These are phyloP conservation scores for Koerneria pararmatus DNA, from an alignment of 2,888 invertebrate species.

Conservation along the genomic window DNA sequence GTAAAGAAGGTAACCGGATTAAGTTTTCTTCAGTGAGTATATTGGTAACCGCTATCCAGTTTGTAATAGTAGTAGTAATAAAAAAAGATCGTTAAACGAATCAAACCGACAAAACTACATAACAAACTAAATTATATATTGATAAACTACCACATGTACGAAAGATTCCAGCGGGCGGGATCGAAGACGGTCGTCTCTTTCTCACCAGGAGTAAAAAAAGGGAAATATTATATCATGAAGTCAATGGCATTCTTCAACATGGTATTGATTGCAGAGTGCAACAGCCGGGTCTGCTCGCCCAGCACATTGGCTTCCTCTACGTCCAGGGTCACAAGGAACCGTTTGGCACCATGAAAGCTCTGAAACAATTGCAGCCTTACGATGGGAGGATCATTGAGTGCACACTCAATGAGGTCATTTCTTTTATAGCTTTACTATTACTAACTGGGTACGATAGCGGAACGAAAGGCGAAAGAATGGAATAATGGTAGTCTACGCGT, in stretches of 20 bases:
- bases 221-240: constrained; percentile 18
- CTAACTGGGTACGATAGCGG: no score
- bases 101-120: no score
- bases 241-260: not conserved
- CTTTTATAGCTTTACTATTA: not conserved
- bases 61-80: no score
- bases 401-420: constrained; percentile 58
- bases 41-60: no score
- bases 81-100: no score
- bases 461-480: not conserved
- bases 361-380: constrained; percentile 73
- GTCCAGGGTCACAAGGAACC: constrained; percentile 65
- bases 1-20: no score
- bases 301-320: constrained; percentile 56
- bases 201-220: no score
- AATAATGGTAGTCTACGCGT: constrained; percentile 5
- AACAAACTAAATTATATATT: no score
- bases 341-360: constrained; percentile 67
- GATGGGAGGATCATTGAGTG: constrained; percentile 96
- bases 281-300: constrained; percentile 55
- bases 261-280: constrained; percentile 23
- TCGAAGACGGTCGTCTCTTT: no score
- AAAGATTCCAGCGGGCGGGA: no score
- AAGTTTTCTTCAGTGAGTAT: no score
- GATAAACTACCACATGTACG: no score